Conservation (phyloP, 2,113 vertebrate species). For the Xiphophorus hellerii region DNA sequence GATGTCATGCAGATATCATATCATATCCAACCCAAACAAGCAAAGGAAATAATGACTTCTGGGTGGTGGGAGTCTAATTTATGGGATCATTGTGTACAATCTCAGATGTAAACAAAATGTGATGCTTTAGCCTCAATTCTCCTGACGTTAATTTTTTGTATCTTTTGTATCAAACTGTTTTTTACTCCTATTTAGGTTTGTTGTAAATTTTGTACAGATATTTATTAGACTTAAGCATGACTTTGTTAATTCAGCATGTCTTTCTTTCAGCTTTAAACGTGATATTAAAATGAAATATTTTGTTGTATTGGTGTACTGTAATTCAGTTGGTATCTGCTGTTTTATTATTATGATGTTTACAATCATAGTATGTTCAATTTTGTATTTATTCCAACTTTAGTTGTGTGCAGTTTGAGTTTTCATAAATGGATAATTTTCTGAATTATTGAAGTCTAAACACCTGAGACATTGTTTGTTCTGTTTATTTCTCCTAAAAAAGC, state of each 20-base stretch:
- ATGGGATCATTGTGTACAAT: conserved; percentile 43
- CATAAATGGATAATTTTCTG: not conserved
- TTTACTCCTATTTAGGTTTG: conserved; percentile 74
- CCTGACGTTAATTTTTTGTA: conserved; percentile 59
- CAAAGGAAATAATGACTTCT: conserved; percentile 21
- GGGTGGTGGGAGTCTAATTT: conserved; percentile 15
- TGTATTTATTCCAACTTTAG: not conserved
- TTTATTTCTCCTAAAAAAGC: not conserved
- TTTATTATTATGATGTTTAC: not conserved
- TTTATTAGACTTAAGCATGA: conserved; percentile 85
- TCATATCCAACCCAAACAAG: conserved; percentile 45
- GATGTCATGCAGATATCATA: conserved; percentile 40
- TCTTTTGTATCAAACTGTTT: conserved; percentile 82
- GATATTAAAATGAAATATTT: conserved; percentile 54
- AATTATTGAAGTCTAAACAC: not conserved
- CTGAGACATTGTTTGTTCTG: not conserved
- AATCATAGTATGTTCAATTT: not conserved
- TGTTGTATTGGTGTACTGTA: conserved; percentile 77
- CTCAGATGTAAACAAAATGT: conserved; percentile 41
- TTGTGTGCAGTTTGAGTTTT: conserved; percentile 2
- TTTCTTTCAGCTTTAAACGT: conserved; percentile 60
- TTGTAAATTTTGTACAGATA: conserved; percentile 84
- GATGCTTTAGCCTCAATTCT: conserved; percentile 50
- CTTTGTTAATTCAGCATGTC: conserved; percentile 67
- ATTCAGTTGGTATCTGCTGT: not conserved